Evolutionary conservation across 2,113 vertebrate species (phyloP).

Genomic region (Oostethus manadensis): DNA sequence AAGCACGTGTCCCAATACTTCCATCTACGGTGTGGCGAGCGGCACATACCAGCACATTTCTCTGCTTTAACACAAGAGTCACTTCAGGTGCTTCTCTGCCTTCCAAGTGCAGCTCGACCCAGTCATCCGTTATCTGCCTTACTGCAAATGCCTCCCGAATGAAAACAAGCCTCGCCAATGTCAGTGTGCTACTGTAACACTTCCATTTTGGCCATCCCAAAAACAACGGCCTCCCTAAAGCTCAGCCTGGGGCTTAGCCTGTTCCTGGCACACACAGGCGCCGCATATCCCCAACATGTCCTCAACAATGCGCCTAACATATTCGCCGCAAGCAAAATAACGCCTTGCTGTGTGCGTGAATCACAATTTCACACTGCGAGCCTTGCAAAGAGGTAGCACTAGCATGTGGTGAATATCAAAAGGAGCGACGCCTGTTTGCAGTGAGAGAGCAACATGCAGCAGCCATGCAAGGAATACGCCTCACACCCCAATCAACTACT

Average conservation of each 20-base stretch:
- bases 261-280: conserved; percentile 19
- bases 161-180: background rate
- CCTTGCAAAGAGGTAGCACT: conserved; percentile 25
- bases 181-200: conserved; percentile 2
- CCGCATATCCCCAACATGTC: background rate
- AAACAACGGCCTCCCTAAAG: conserved; percentile 26
- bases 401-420: background rate
- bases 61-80: no score
- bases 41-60: no score
- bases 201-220: conserved; percentile 30
- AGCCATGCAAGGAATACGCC: conserved; percentile 53
- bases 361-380: conserved; percentile 26
- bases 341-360: conserved; percentile 36
- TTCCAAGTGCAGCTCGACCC: background rate
- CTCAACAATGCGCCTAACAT: conserved; percentile 16
- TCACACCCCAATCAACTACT: conserved; percentile 49
- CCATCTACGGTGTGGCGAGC: no score
- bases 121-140: background rate
- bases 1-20: no score
- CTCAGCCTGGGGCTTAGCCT: conserved; percentile 35
- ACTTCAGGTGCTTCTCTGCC: background rate
- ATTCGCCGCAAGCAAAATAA: conserved; percentile 22
- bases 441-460: conserved; percentile 35
- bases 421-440: conserved; percentile 11
- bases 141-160: background rate